Evolutionary conservation across 2,113 vertebrate genomes (phyloP).

Genomic region (Nyctereutes procyonoides): DNA sequence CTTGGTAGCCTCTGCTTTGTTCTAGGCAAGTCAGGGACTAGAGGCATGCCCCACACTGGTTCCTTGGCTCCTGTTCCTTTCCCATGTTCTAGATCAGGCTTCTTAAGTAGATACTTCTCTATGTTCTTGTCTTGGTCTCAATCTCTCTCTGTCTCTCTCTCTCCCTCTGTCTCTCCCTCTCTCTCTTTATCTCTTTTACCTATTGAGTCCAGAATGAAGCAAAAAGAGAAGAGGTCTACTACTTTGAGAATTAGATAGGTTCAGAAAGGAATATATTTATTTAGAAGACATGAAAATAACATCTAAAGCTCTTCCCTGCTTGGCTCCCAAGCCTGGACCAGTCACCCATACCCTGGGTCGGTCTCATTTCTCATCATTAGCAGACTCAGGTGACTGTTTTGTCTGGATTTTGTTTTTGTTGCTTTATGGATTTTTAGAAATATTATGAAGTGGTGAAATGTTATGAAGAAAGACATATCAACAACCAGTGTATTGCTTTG

Average conservation of each 20-base stretch:
- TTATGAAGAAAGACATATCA: not conserved
- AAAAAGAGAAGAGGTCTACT: not conserved
- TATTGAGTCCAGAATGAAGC: not conserved
- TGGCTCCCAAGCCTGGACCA: fast-evolving
- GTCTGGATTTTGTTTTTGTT: not conserved
- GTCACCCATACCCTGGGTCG: not conserved
- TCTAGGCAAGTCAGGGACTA: not conserved
- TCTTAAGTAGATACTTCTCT: not conserved
- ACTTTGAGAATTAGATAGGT: not conserved
- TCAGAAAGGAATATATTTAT: not conserved
- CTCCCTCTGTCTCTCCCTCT: no score
- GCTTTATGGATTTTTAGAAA: not conserved
- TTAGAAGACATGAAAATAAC: not conserved
- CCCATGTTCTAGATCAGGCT: not conserved
- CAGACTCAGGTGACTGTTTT: no score
- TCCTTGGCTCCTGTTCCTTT: not conserved
- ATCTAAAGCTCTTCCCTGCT: not conserved
- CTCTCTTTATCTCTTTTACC: not conserved
- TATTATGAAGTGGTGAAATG: no score
- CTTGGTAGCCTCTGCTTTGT: fast-evolving
- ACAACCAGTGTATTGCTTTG: fast-evolving
- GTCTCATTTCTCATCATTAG: no score
- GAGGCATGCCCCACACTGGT: fast-evolving
- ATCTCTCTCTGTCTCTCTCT: no score
- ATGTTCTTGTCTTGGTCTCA: fast-evolving